phyloP scores from a whole-genome alignment of 2,113 vertebrate species.

The Egretta garzetta region DNA sequence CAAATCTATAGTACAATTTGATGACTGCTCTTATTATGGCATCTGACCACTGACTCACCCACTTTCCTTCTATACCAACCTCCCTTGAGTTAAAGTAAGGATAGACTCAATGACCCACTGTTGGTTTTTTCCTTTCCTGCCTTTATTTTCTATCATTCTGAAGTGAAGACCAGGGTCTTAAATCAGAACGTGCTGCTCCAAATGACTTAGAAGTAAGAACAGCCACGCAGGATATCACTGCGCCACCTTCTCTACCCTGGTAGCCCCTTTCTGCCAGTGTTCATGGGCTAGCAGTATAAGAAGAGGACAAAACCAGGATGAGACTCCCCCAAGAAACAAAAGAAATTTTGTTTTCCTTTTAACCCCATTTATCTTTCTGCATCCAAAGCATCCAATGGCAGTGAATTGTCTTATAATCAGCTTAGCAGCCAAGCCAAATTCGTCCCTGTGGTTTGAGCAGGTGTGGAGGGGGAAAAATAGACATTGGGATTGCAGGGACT shows the following conservation, averaged over 20 bases:
- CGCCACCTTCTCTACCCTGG: neutral
- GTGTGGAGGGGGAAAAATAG: neutral
- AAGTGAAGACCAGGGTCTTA: neutral
- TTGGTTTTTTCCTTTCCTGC: neutral
- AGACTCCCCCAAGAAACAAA: neutral
- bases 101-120: neutral
- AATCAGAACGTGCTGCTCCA: accelerated
- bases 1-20: neutral
- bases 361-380: neutral
- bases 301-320: neutral
- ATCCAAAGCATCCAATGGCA: neutral
- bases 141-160: neutral
- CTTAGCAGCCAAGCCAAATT: neutral
- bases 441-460: neutral
- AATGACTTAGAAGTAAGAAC: neutral
- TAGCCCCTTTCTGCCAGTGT: neutral
- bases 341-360: neutral
- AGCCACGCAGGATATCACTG: neutral
- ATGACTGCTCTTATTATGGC: neutral
- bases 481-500: neutral
- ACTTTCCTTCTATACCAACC: neutral
- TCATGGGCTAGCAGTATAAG: neutral
- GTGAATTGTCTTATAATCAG: neutral
- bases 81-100: neutral
- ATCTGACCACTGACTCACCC: neutral